Percentiles rank a stretch among this genome's conserved stretches.
phyloP scores from a whole-genome alignment of 64 coral and sea anemone species.

The Pocillopora damicornis region DNA sequence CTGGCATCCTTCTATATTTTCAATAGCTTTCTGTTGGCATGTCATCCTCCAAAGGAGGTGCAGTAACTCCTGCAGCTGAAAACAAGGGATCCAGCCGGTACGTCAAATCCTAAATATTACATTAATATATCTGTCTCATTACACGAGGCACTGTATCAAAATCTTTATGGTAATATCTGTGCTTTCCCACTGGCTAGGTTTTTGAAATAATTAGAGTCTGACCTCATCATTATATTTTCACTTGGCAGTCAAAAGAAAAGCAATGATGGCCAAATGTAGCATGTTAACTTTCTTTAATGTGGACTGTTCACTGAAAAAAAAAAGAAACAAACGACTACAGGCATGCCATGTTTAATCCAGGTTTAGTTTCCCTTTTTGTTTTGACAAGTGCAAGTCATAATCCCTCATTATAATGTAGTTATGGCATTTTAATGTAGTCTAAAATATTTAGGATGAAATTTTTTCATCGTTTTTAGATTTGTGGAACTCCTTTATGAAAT shows the following conservation, averaged over 20 bases:
- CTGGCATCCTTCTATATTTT: not conserved
- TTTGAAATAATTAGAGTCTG: not conserved
- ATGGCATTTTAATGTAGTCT: too few relatives aligned
- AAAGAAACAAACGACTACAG: not conserved
- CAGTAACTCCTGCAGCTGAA: not conserved
- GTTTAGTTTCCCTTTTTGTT: not conserved
- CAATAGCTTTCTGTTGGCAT: not conserved
- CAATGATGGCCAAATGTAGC: too few relatives aligned
- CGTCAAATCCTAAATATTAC: not conserved
- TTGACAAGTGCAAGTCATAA: not conserved
- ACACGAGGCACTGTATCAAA: conserved; percentile 12
- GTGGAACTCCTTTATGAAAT: too few relatives aligned
- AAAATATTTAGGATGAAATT: too few relatives aligned
- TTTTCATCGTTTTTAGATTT: too few relatives aligned
- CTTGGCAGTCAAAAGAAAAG: too few relatives aligned
- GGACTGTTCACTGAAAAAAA: not conserved
- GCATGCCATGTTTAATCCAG: not conserved
- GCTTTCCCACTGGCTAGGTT: not conserved
- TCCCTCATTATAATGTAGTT: too few relatives aligned
- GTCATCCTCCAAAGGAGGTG: not conserved
- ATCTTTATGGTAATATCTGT: not conserved
- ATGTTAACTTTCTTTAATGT: not conserved
- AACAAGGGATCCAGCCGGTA: conserved; percentile 13
- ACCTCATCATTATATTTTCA: too few relatives aligned
- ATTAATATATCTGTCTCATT: not conserved